Evolutionary conservation across 30 jellyfish, hydroid and myxozoan genomes (phyloP).

Genomic region (Mastigias papua): DNA sequence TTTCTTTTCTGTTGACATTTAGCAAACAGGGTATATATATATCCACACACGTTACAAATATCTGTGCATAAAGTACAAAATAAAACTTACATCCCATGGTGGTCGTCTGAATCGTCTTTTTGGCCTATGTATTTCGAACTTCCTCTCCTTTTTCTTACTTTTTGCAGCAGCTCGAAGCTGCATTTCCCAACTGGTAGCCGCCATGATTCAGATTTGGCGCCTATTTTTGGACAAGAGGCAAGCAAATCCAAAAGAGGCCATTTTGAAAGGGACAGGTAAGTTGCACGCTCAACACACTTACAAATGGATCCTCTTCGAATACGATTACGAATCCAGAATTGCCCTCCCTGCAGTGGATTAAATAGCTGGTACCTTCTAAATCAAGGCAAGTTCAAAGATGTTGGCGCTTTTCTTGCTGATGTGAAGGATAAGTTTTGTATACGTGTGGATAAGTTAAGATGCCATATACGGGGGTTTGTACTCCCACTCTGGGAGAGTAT

Average conservation of each 20-base stretch:
- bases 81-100: constrained; percentile 76
- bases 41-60: no score
- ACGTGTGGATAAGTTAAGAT: not conserved
- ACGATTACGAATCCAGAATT: constrained; percentile 11
- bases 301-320: not conserved
- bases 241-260: not conserved
- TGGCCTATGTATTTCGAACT: constrained; percentile 15
- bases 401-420: not conserved
- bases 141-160: not conserved
- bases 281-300: not conserved
- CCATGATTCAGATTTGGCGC: constrained; percentile 65
- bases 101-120: constrained; percentile 51
- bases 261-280: not conserved
- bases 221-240: not conserved
- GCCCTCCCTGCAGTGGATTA: not conserved
- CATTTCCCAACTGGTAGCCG: constrained; percentile 63
- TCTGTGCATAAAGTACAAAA: not conserved
- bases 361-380: constrained; percentile 56
- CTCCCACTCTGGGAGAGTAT: constrained; percentile 42
- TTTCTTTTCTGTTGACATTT: no score
- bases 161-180: constrained; percentile 41
- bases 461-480: constrained; percentile 25
- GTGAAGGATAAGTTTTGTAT: constrained; percentile 21
- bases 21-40: no score
- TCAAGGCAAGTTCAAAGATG: not conserved